Base-by-base conservation (phyloP, 2,113 vertebrate genomes). In the Pluvialis apricaria region DNA sequence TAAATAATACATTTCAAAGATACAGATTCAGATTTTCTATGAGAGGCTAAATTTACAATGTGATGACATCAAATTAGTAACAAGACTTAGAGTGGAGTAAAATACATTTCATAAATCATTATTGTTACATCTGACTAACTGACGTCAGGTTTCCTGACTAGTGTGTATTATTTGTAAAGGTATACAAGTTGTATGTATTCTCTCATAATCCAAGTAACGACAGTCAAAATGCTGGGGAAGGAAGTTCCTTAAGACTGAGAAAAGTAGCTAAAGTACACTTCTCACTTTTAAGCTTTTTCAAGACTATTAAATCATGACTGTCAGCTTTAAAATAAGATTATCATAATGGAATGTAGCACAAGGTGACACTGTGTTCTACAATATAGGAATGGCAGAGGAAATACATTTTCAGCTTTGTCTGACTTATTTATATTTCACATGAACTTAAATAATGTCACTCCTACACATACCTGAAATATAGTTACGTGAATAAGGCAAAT, bases 391-490 rank as follows among this genome's bases (percentile, higher is more conserved):
- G 42, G 31, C 40, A 85, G 40, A 82, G 57, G 82, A 97, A 96
- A 96, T 86, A 93, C 18, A 36, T 96, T 97, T 91, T 65, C 78
- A 91, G 80, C 80, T 79, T 58, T 49, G 47, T 96, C 88, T 97
- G 70, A 71, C 86, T 97, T 98, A 96, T 96, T 98, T 97, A 96
- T 91, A 93, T 97, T 97, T 97, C 70, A 71, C 75, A 60, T 93
- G 96, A 96, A 94, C 91, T 97, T 89, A 96, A 97, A 85, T 88
- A 92, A 80, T 58, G 29, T 92, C 71, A 88, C 75, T 93, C 86
- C 86, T 94, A 91, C 65, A 83, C 76, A 62, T 21, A 76, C n/a
- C 55, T 95, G 77, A 64, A 91, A 89, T 72, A 55, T 2, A 83
- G 57, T 57, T 88, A 83, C 7, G 60, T 28, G 77, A 89, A 47